These are phyloP conservation scores for Cheilosia scutellata DNA, from an alignment of 2,888 invertebrate genomes.

Conservation along the genomic window DNA sequence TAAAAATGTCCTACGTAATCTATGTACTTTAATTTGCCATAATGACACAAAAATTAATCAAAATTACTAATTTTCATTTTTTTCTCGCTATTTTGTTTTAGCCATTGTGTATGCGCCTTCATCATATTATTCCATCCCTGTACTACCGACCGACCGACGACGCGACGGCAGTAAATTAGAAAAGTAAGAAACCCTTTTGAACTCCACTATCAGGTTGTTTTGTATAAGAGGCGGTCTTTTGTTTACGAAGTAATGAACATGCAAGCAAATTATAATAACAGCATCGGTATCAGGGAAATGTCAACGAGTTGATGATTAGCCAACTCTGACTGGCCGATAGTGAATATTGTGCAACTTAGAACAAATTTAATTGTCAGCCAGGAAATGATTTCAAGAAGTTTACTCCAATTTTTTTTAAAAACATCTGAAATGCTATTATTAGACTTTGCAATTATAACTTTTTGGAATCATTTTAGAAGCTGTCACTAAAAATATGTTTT, in stretches of 20 bases:
- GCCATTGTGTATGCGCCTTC: background rate
- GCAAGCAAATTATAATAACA: slow-evolving; percentile 15
- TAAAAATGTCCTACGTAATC: too few species aligned
- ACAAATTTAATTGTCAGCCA: background rate
- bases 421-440: too few species aligned
- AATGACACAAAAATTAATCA: too few species aligned
- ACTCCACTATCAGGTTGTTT: slow-evolving; percentile 33
- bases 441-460: too few species aligned
- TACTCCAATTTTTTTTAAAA: background rate
- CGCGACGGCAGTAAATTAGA: background rate
- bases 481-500: too few species aligned
- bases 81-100: background rate
- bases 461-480: too few species aligned
- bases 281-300: slow-evolving; percentile 15
- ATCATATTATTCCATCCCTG: background rate
- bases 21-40: too few species aligned
- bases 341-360: slow-evolving; percentile 9
- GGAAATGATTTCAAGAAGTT: background rate
- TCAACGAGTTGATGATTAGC: slow-evolving; percentile 9
- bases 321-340: background rate
- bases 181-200: slow-evolving; percentile 32
- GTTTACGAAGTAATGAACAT: slow-evolving; percentile 7
- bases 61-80: too few species aligned
- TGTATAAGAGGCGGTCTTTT: background rate
- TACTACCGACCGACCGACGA: too few species aligned